A percentile compares a stretch with the other conserved stretches of the same genome.
Conservation (phyloP, 2,113 vertebrate species). For the Vidua macroura region DNA sequence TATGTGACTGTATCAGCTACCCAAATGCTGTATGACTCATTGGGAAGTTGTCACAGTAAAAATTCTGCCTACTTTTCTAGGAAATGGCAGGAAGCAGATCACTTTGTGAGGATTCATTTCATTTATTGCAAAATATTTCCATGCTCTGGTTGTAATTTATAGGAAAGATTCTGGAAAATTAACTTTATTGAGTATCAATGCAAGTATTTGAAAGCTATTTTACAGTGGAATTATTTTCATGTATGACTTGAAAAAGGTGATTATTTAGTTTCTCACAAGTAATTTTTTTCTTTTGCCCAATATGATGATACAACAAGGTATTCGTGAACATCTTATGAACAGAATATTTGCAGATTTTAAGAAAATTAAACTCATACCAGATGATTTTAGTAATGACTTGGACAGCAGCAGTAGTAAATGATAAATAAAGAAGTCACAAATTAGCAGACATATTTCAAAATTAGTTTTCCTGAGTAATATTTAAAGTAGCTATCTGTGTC, state of each 20-base stretch:
- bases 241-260: background rate
- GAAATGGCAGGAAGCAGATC: background rate
- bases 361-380: background rate
- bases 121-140: background rate
- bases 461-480: background rate
- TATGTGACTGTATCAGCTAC: background rate
- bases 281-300: background rate
- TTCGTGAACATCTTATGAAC: background rate
- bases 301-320: background rate
- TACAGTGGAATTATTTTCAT: background rate
- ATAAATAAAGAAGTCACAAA: background rate
- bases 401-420: background rate
- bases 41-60: background rate
- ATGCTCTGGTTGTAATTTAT: background rate
- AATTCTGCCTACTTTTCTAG: background rate
- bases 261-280: background rate
- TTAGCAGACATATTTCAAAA: background rate
- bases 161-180: background rate
- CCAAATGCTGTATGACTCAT: background rate
- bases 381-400: background rate
- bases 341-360: background rate
- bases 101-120: background rate
- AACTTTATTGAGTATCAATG: background rate
- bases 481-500: background rate
- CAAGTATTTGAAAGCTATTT: background rate